A percentile compares a stretch with the other conserved stretches of the same genome.
Evolutionary conservation across 2,113 vertebrate species (phyloP).

Genomic region (Phylloscopus trochiloides): DNA sequence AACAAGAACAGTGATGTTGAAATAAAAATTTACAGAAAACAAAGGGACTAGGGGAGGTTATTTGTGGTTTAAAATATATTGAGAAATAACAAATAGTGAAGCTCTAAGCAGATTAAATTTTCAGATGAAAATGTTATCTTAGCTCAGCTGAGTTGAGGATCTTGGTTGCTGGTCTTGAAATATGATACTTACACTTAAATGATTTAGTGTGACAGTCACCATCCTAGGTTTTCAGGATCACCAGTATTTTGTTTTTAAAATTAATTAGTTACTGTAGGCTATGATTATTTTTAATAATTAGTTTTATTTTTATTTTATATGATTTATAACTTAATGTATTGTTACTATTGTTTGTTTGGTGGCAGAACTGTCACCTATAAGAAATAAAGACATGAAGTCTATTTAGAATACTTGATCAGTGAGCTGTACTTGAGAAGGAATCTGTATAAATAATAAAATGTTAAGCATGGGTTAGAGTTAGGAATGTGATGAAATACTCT

Average conservation of each 20-base stretch:
- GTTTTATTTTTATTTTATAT: not conserved
- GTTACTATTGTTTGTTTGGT: not conserved
- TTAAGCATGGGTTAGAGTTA: not conserved
- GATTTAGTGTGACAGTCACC: constrained; percentile 23
- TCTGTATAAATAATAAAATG: not conserved
- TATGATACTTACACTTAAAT: constrained; percentile 27
- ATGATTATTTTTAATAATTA: not conserved
- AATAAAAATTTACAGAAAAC: not conserved
- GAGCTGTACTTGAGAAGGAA: not conserved
- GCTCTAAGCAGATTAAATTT: constrained; percentile 39
- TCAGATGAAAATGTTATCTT: constrained; percentile 44
- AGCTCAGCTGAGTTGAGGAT: constrained; percentile 18
- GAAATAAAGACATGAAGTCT: not conserved
- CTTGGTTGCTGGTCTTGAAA: constrained; percentile 56
- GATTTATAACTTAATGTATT: not conserved
- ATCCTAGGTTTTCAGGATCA: constrained; percentile 23
- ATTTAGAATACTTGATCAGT: not conserved
- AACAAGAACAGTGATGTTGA: not conserved
- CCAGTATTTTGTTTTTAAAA: not conserved
- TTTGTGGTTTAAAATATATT: not conserved
- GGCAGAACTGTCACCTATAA: not conserved
- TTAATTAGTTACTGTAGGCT: not conserved
- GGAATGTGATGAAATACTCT: not conserved
- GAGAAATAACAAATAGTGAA: not conserved
- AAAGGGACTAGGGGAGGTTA: not conserved